Percentiles rank a stretch among this genome's conserved stretches.
Conservation (phyloP, 2,888 invertebrate genomes). For the Noctua janthina region DNA sequence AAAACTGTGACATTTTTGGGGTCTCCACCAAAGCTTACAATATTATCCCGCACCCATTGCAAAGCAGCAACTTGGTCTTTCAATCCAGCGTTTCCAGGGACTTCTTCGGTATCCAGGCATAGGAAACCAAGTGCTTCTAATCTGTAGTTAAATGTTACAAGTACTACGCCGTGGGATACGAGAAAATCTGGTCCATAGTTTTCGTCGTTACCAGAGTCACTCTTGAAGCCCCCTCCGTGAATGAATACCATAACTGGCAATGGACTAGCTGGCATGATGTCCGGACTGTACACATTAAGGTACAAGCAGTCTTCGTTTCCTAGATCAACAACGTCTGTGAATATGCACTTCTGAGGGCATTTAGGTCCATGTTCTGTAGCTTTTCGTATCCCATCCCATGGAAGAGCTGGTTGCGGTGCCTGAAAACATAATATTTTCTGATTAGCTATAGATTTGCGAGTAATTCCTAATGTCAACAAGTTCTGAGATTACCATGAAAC, state of each 20-base stretch:
- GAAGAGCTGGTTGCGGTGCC: conserved; percentile 58
- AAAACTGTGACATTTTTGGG: conserved; percentile 75
- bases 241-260: conserved; percentile 79
- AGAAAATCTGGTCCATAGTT: conserved; percentile 77
- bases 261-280: conserved; percentile 59
- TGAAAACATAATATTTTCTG: conserved; percentile 55
- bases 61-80: conserved; percentile 77
- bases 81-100: conserved; percentile 77
- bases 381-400: background rate
- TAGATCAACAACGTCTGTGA: conserved; percentile 56
- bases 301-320: conserved; percentile 78
- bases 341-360: conserved; percentile 73
- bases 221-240: conserved; percentile 76
- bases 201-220: conserved; percentile 73
- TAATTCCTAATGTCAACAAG: conserved; percentile 5
- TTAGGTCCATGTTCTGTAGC: conserved; percentile 57
- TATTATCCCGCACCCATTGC: conserved; percentile 75
- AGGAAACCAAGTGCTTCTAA: conserved; percentile 75
- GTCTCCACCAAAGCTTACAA: conserved; percentile 75
- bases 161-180: conserved; percentile 72
- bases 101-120: conserved; percentile 73
- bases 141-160: conserved; percentile 79
- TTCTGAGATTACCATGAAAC: conserved; percentile 14
- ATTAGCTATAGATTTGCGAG: background rate
- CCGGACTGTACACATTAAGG: conserved; percentile 77